Base-by-base conservation (phyloP, 2,888 invertebrate species). In the Tenthredo distinguenda region DNA sequence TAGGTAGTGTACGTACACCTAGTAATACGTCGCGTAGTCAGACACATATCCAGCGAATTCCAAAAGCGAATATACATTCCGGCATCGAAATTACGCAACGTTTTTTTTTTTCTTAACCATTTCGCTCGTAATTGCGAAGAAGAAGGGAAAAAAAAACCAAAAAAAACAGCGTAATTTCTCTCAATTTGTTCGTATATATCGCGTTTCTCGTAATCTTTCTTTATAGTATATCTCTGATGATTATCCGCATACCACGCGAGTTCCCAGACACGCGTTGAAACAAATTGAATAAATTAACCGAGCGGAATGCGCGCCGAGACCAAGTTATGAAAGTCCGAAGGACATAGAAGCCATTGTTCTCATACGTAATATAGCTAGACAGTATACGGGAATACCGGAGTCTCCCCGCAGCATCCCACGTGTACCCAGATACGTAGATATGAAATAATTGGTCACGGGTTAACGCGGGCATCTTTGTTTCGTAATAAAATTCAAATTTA, bases 281-380 rank as follows among this genome's bases (percentile, higher is more conserved):
- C 62, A 81, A 81, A 81, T 81, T 81, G 79, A 62, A 81, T 81
- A 81, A 81, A 81, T 81, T 81, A 81, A 81, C 79, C 40, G 40
- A 40, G 62, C 21, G 79, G 79, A 81, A 81, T 81, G 58, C 62
- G 37, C 31, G 74, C 4, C 10, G 74, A 21, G 31, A 34, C 31
- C 68, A 68, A 68, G 68, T 68, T 68, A 68, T 68, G 68, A 68
- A 68, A 68, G 68, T 68, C 68, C 74, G 74, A 74, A 40, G 68
- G 68, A 68, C 68, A n/a, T n/a, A 34, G 68, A 58, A 68, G 15
- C 34, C 34, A 68, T 68, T 68, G 68, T 68, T 68, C 68, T 62
- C 68, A 34, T 68, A 34, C 31, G 68, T 68, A 7, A 26, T 68
- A 68, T 34, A 68, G 34, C 26, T 12, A 4, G 26, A 31, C n/a